Conservation (phyloP, 2,888 invertebrate species). For the Priocnemis perturbator region DNA sequence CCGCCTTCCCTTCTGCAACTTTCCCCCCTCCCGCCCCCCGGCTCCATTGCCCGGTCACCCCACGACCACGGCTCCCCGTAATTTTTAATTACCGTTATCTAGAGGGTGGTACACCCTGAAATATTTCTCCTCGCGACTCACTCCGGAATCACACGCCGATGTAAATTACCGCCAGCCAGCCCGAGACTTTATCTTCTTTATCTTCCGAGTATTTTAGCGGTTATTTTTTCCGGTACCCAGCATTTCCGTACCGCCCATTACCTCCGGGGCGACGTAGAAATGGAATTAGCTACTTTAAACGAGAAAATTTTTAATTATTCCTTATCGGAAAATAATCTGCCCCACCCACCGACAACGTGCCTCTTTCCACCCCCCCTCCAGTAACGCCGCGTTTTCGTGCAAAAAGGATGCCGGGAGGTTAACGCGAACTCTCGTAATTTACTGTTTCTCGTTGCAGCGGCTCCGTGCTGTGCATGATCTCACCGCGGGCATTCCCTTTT, state of each 20-base stretch:
- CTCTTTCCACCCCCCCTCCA: slow-evolving; percentile 8
- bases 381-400: slow-evolving; percentile 40
- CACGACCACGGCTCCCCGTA: slow-evolving; percentile 28
- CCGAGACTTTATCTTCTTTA: slow-evolving; percentile 74
- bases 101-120: slow-evolving; percentile 63
- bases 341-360: slow-evolving; percentile 22
- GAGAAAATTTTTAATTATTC: slow-evolving; percentile 76
- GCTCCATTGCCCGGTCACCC: slow-evolving; percentile 5
- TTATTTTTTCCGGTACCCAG: slow-evolving; percentile 68
- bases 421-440: slow-evolving; percentile 51
- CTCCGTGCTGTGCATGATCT: slow-evolving; percentile 48
- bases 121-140: slow-evolving; percentile 70
- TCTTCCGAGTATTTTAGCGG: slow-evolving; percentile 73
- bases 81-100: slow-evolving; percentile 75
- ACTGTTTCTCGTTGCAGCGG: slow-evolving; percentile 35
- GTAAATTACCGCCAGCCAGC: slow-evolving; percentile 72
- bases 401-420: slow-evolving; percentile 45
- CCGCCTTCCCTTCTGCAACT: slow-evolving; percentile 4
- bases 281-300: slow-evolving; percentile 74
- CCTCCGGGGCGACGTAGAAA: slow-evolving; percentile 57
- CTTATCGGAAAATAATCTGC: slow-evolving; percentile 76
- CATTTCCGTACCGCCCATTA: slow-evolving; percentile 47
- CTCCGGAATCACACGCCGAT: slow-evolving; percentile 73
- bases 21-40: slow-evolving; percentile 7
- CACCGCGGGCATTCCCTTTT: slow-evolving; percentile 14